A percentile compares a stretch with the other conserved stretches of the same genome.
phyloP scores from a whole-genome alignment of 2,113 vertebrate genomes.

The Mugil cephalus region DNA sequence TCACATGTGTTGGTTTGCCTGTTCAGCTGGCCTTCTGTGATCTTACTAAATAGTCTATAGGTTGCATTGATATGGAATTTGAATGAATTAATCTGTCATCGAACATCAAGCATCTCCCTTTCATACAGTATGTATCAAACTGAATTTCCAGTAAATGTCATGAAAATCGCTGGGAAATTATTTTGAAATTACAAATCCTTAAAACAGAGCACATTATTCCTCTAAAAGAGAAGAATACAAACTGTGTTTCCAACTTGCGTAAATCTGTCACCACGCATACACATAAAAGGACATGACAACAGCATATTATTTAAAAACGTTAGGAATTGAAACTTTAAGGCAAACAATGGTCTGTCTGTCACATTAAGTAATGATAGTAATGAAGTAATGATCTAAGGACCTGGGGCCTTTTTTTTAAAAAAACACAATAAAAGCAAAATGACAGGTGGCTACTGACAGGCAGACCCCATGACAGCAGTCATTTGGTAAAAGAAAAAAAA shows the following conservation, averaged over 20 bases:
- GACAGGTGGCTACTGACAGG: background rate
- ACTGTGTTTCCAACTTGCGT: background rate
- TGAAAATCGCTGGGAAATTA: background rate
- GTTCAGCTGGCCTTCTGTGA: too few relatives aligned
- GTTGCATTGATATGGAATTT: too few relatives aligned
- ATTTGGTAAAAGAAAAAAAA: slow-evolving; percentile 3
- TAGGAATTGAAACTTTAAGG: slow-evolving; percentile 40
- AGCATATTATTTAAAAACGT: background rate
- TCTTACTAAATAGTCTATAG: too few relatives aligned
- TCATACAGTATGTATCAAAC: background rate
- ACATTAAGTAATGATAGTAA: background rate
- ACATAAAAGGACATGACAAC: background rate
- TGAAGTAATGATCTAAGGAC: background rate
- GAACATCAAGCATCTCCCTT: background rate
- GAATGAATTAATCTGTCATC: too few relatives aligned
- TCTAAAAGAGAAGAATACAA: background rate
- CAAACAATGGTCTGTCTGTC: slow-evolving; percentile 26
- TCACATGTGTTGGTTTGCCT: too few relatives aligned
- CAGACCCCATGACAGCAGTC: slow-evolving; percentile 6
- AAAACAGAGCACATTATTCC: slow-evolving; percentile 13
- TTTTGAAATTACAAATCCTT: background rate
- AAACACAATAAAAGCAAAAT: background rate
- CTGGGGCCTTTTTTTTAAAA: background rate
- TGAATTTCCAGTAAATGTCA: background rate
- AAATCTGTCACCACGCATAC: slow-evolving; percentile 2